Evolutionary conservation across 2,113 vertebrate species (phyloP), one percentile per base, ranked within the genome.

Genomic region (Petaurus breviceps): DNA sequence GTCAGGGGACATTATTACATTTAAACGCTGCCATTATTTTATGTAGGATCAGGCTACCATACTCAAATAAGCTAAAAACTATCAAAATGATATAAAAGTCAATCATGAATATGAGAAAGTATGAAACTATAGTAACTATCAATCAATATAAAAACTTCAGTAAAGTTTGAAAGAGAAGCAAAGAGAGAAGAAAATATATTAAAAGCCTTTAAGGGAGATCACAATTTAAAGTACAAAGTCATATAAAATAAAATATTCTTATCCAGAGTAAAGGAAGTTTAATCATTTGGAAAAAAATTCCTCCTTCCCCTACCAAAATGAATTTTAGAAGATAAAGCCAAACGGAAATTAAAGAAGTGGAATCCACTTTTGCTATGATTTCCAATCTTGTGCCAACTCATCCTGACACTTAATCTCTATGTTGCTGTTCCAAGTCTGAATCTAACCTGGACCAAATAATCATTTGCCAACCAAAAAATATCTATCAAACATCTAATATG

Each of bases 81-180:
- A 91, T 31, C 16, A 96, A 90, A 95, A 12, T 2, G 92, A 77
- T 95, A 53, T 28, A 49, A 94, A 96, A 93, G 92, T 0, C 68
- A 43, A 51, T 50, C 49, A 26, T 2, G 28, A 93, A 94, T 0
- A 19, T 26, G 92, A 90, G 23, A 61, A 43, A 53, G 0, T 55
- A 91, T 37, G 89, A 0, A 12, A 94, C 37, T 43, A 43, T 43
- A 84, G 23, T 7, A 84, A 77, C 37, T 77, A 5, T 2, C 89
- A 95, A 68, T 0, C 0, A 0, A 0, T 91, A 0, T 0, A 90
- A 37, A 26, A 97, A 94, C 0, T 43, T 68, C 52, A 89, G 6
- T 53, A 16, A 91, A 95, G 95, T 23, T 55, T 50, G 94, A 96
- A 93, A 92, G 95, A 96, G 84, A 93, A 8, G 50, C 92, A 96